Percentiles rank a stretch among this genome's conserved stretches.
phyloP scores from a whole-genome alignment of 2,888 invertebrate genomes.

The Patella ulyssiponensis region DNA sequence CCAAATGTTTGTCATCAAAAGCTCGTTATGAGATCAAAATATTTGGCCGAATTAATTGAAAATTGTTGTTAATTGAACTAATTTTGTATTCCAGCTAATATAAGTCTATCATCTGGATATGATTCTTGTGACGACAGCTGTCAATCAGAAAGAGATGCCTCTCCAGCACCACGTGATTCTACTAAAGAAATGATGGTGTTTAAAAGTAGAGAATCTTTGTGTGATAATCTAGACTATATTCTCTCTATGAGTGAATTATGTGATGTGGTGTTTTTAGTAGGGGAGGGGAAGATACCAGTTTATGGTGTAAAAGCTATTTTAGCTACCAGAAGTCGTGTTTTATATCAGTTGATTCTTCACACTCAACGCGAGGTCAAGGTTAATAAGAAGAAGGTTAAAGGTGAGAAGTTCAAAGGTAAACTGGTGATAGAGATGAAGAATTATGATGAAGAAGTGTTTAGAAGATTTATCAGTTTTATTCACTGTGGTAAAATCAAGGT shows the following conservation, averaged over 20 bases:
- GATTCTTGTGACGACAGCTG: slow-evolving; percentile 8
- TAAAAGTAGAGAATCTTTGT: too few relatives aligned
- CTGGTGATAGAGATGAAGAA: slow-evolving; percentile 1
- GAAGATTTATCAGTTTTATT: slow-evolving; percentile 11
- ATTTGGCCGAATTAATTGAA: too few relatives aligned
- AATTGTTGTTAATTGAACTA: not conserved
- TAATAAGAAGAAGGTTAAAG: slow-evolving; percentile 2
- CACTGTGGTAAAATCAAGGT: slow-evolving; percentile 6
- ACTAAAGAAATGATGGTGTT: too few relatives aligned
- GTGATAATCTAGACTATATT: too few relatives aligned
- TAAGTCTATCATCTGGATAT: not conserved
- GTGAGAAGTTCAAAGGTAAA: not conserved
- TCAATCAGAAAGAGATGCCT: not conserved
- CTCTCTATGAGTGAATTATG: too few relatives aligned
- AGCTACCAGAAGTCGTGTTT: not conserved
- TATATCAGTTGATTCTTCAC: not conserved
- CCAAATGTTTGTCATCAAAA: too few relatives aligned
- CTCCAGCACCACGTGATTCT: not conserved
- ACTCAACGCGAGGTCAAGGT: not conserved
- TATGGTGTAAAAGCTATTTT: slow-evolving; percentile 10
- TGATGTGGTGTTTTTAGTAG: not conserved
- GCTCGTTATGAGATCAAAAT: too few relatives aligned
- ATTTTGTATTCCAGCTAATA: not conserved
- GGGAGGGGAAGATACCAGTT: not conserved
- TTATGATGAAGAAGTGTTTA: slow-evolving; percentile 6